phyloP scores from a whole-genome alignment of 2,888 invertebrate genomes.

The Psylliodes chrysocephalus region DNA sequence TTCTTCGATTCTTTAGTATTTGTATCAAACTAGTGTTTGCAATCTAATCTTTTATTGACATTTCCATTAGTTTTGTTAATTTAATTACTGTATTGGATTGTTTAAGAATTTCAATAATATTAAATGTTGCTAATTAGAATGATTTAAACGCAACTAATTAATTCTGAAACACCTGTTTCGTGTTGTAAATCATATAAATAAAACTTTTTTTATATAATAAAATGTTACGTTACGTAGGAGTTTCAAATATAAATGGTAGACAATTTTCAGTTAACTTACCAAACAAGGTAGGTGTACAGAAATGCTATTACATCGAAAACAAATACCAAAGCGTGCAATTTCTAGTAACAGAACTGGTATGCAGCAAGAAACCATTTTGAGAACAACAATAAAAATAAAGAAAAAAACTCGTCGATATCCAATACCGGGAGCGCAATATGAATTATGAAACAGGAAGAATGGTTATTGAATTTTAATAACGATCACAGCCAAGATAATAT shows the following conservation, averaged over 20 bases:
- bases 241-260: not conserved
- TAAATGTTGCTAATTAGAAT: too few species aligned
- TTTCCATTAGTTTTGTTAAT: too few species aligned
- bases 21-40: too few species aligned
- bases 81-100: too few species aligned
- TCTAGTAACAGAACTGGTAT: slow-evolving; percentile 41
- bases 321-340: slow-evolving; percentile 39
- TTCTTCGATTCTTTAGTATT: too few species aligned
- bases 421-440: slow-evolving; percentile 49
- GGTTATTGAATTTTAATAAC: slow-evolving; percentile 51
- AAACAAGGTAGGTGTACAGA: slow-evolving; percentile 26
- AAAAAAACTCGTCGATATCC: slow-evolving; percentile 40
- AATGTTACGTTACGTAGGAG: not conserved
- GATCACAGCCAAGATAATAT: slow-evolving; percentile 40
- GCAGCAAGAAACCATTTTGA: slow-evolving; percentile 46
- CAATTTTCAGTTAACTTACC: slow-evolving; percentile 21
- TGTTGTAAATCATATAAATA: too few species aligned
- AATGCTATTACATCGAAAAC: slow-evolving; percentile 26
- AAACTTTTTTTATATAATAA: too few species aligned
- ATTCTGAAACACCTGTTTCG: too few species aligned
- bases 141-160: too few species aligned
- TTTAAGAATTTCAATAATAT: too few species aligned
- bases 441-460: slow-evolving; percentile 56
- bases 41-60: too few species aligned
- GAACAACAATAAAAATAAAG: slow-evolving; percentile 46